Conservation (phyloP, 1,140 invertebrate species). For the Pemphigus obesinymphae region DNA sequence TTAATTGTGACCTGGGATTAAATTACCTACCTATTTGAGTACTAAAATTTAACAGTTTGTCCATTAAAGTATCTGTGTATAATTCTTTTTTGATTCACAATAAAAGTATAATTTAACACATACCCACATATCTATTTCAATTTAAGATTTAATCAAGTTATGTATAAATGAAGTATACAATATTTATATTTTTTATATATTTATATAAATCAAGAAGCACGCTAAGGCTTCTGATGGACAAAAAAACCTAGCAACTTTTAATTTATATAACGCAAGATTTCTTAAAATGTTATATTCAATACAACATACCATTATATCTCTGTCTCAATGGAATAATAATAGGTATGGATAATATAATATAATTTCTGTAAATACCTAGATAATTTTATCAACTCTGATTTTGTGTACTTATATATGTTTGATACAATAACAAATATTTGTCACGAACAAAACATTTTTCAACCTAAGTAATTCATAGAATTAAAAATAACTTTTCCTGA, state of each 20-base stretch:
- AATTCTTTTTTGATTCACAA: too few relatives aligned
- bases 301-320: neutral
- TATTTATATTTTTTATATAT: too few relatives aligned
- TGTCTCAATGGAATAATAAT: too few relatives aligned
- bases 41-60: neutral
- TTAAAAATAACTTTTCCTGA: neutral
- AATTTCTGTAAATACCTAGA: neutral
- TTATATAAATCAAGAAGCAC: too few relatives aligned
- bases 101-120: neutral
- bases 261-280: too few relatives aligned
- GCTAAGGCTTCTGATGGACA: too few relatives aligned
- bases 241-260: too few relatives aligned
- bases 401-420: neutral
- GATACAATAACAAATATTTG: neutral
- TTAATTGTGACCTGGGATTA: too few relatives aligned
- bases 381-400: neutral
- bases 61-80: too few relatives aligned
- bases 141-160: neutral
- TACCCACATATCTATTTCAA: neutral
- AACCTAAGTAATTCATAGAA: neutral
- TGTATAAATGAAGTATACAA: neutral
- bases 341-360: too few relatives aligned
- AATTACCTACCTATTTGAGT: too few relatives aligned
- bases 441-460: neutral
- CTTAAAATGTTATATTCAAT: neutral